Base-by-base conservation (phyloP, 1,140 invertebrate species). In the Diorhabda carinulata region DNA sequence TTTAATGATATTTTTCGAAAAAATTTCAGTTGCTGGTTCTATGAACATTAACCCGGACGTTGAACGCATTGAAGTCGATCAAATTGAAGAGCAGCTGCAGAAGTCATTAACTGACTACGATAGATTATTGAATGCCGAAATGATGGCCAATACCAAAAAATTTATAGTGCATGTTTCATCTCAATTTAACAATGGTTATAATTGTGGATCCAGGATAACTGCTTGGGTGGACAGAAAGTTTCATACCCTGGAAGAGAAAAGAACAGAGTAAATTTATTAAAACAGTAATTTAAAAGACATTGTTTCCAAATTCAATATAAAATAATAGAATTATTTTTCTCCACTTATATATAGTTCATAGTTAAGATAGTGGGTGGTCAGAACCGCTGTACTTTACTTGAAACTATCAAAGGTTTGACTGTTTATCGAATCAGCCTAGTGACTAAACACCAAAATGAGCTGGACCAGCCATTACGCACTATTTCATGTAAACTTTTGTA, bases 181-280 rank as follows among this genome's bases (percentile, higher is more conserved):
- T 2, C 81, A 85, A 72, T 82, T 84, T 3, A 81, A 83, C 43
- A 80, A 82, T 65, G 83, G 81, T 9, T 78, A 78, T 45, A 84
- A 85, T 72, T 82, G 79, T 44, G 83, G 84, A 3, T 82, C 83
- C 8, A 82, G 83, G 61, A 80, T 86, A 45, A 82, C 85, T n/a
- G 81, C 82, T 64, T 86, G 84, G 78, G 79, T 86, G 25, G 84
- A 86, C 72, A 77, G 78, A 66, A 82, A 86, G 71, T 78, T 86
- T 44, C 84, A 86, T 67, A 87, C 84, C 3, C 79, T 87, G 71
- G 86, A 87, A 80, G 86, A 87, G 78, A 84, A 83, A 72, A 79
- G 84, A 76, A 81, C 74, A 66, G 84, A 86, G 84, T 86, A 80
- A 80, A 64, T 72, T 25, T 25, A 25, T 25, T 25, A 25, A 25